Conservation (phyloP, 2,113 vertebrate species). For the Thalassarche chlororhynchos region DNA sequence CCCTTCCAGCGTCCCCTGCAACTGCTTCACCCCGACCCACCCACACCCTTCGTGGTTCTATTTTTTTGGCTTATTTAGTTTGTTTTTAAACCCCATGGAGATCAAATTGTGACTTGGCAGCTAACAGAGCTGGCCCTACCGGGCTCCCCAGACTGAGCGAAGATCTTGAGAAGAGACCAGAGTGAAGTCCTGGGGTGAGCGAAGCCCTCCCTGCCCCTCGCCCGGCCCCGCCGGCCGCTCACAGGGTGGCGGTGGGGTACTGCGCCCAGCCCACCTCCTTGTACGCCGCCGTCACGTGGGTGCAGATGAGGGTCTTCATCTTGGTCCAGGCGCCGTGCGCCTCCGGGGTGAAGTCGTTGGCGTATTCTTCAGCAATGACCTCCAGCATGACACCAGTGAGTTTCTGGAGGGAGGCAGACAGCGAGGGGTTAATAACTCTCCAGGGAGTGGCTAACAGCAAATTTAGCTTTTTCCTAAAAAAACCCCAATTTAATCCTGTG, state of each 20-base stretch:
- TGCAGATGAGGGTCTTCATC: conserved; percentile 88
- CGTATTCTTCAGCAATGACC: conserved; percentile 88
- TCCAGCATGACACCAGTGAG: conserved; percentile 91
- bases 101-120: conserved; percentile 45
- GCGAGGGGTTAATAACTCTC: not conserved
- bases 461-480: not conserved
- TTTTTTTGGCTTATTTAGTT: conserved; percentile 1
- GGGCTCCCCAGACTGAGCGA: not conserved
- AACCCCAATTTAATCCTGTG: fast-evolving
- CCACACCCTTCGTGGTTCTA: not conserved
- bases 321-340: conserved; percentile 92
- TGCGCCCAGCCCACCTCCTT: conserved; percentile 95
- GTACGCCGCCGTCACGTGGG: conserved; percentile 91
- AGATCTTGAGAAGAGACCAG: conserved; percentile 50
- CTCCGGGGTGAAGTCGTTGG: conserved; percentile 88
- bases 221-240: conserved; percentile 65
- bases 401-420: conserved; percentile 76
- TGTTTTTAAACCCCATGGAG: conserved; percentile 36
- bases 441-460: not conserved
- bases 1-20: not conserved
- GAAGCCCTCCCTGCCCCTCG: conserved; percentile 35
- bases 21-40: not conserved
- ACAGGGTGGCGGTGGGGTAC: conserved; percentile 91
- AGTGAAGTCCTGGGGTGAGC: conserved; percentile 40
- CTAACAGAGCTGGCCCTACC: not conserved